Evolutionary conservation across 2,113 vertebrate genomes (phyloP).

Genomic region (Seriola dumerili): DNA sequence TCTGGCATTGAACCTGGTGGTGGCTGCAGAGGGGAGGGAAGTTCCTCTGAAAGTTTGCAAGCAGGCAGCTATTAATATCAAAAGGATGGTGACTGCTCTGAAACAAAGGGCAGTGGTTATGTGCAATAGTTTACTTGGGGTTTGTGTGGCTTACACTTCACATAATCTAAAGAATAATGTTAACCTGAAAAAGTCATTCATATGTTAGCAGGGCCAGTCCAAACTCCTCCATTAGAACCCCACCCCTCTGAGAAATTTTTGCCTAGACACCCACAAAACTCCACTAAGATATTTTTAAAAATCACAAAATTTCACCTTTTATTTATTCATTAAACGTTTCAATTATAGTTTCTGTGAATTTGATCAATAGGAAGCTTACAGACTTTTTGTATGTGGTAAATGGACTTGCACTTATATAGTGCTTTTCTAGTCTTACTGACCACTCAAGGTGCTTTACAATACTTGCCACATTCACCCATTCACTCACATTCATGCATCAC

Average conservation of each 20-base stretch:
- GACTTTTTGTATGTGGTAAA: not conserved
- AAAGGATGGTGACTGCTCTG: conserved; percentile 9
- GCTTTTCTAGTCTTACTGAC: no score
- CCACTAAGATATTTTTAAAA: no score
- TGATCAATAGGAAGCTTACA: not conserved
- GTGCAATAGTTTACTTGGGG: not conserved
- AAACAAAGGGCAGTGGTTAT: not conserved
- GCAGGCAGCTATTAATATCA: conserved; percentile 7
- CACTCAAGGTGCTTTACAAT: no score
- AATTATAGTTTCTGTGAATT: no score
- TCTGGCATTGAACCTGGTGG: conserved; percentile 38
- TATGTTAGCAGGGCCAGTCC: not conserved
- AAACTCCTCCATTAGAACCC: no score
- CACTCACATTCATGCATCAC: no score
- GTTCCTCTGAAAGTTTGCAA: conserved; percentile 27
- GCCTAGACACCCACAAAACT: no score
- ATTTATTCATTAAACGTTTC: no score
- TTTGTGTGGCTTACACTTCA: not conserved
- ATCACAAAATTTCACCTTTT: no score
- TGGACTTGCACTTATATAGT: no score
- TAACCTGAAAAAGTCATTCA: not conserved
- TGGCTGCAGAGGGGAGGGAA: conserved; percentile 9
- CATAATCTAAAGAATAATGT: not conserved
- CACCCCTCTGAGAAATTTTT: no score
- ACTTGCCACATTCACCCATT: no score